Conservation (phyloP, 35 echinoderm and acorn worm genomes). For the Apostichopus japonicus region DNA sequence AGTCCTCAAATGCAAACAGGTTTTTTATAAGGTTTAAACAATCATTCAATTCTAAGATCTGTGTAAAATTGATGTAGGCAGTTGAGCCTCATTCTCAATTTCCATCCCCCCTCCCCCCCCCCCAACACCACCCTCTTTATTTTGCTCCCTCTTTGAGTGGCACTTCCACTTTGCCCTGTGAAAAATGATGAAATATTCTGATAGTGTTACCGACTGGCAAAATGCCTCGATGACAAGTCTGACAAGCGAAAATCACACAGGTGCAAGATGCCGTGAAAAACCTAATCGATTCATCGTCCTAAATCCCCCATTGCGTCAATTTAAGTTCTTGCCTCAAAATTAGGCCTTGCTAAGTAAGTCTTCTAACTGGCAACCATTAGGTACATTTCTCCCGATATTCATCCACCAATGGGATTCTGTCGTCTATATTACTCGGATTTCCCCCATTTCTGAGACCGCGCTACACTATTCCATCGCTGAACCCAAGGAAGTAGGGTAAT, state of each 20-base stretch:
- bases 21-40: too few relatives aligned
- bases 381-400: not conserved
- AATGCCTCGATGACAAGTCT: not conserved
- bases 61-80: too few relatives aligned
- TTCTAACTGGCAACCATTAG: not conserved
- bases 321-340: not conserved
- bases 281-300: slow-evolving; percentile 16
- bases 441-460: not conserved
- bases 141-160: too few relatives aligned
- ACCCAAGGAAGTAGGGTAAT: slow-evolving; percentile 19
- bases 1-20: too few relatives aligned
- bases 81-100: too few relatives aligned
- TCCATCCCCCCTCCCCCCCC: too few relatives aligned
- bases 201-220: slow-evolving; percentile 14
- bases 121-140: too few relatives aligned
- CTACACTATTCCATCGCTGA: not conserved
- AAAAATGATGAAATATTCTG: not conserved
- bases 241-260: not conserved
- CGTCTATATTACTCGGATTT: not conserved
- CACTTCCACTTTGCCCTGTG: not conserved
- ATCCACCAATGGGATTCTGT: not conserved
- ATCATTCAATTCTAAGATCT: too few relatives aligned
- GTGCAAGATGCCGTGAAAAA: not conserved
- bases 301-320: slow-evolving; percentile 1
- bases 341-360: slow-evolving; percentile 15